phyloP scores from a whole-genome alignment of 2,113 vertebrate genomes.

The Festucalex cinctus region DNA sequence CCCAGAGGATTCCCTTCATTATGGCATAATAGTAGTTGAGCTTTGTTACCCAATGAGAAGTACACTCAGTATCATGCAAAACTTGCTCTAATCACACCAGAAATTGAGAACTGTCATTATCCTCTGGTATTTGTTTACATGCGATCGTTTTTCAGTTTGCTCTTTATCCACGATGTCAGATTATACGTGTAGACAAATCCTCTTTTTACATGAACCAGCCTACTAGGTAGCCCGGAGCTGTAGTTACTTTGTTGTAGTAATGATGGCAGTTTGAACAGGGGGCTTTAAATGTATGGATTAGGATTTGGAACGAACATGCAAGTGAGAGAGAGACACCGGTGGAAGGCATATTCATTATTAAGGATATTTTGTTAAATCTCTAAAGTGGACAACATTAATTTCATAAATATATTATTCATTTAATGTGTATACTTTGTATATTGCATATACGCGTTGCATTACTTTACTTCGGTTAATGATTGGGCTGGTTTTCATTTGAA shows the following conservation, averaged over 20 bases:
- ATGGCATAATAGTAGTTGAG: slow-evolving; percentile 38
- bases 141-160: slow-evolving; percentile 33
- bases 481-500: not conserved
- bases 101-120: slow-evolving; percentile 46
- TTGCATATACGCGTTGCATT: no score
- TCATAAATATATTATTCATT: no score
- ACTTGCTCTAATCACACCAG: slow-evolving; percentile 34
- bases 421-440: no score
- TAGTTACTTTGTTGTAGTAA: slow-evolving; percentile 50
- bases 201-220: slow-evolving; percentile 40
- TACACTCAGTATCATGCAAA: slow-evolving; percentile 51
- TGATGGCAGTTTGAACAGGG: slow-evolving; percentile 48
- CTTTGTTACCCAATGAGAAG: slow-evolving; percentile 56
- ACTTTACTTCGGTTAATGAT: not conserved
- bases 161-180: slow-evolving; percentile 39
- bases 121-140: slow-evolving; percentile 23
- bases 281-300: slow-evolving; percentile 40
- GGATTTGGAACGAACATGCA: slow-evolving; percentile 23
- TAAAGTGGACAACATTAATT: no score
- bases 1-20: slow-evolving; percentile 54
- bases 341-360: not conserved
- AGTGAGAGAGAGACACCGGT: not conserved
- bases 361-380: not conserved
- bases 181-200: slow-evolving; percentile 42
- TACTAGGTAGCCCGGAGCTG: slow-evolving; percentile 37